A percentile compares a stretch with the other conserved stretches of the same genome.
Conservation (phyloP, 2,797 vertebrate genomes). For the Cryptoprocta ferox region DNA sequence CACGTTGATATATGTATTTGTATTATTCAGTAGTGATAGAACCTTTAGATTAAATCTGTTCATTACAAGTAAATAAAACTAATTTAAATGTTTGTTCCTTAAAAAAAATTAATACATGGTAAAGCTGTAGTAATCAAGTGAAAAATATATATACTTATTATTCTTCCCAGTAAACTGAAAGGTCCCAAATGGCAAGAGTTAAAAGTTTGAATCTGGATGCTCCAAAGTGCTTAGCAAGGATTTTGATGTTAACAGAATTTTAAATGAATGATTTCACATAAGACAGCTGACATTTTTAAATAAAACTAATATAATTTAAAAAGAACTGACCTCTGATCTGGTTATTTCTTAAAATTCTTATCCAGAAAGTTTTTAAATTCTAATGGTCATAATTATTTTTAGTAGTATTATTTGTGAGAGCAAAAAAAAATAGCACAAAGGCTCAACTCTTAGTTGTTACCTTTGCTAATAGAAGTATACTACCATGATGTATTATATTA, state of each 20-base stretch:
- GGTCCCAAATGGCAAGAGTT: background rate
- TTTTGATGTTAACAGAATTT: background rate
- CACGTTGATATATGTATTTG: background rate
- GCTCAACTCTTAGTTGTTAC: background rate
- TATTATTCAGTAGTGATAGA: background rate
- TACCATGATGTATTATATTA: background rate
- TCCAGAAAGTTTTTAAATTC: background rate
- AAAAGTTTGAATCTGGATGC: background rate
- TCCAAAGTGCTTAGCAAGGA: background rate
- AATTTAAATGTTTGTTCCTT: background rate
- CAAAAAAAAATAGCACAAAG: background rate
- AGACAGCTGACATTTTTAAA: background rate
- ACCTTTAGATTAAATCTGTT: background rate
- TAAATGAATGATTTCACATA: background rate
- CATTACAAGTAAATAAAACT: background rate
- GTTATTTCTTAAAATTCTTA: constrained; percentile 25
- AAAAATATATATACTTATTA: background rate
- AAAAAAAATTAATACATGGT: background rate
- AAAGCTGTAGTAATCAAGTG: background rate
- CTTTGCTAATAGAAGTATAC: background rate
- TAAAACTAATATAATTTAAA: background rate
- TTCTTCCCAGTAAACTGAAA: constrained; percentile 13
- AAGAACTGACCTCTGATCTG: background rate
- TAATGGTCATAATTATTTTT: background rate
- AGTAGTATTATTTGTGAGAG: background rate